These are phyloP conservation scores for Perognathus longimembris DNA, from an alignment of 2,113 vertebrate species.

Conservation along the genomic window DNA sequence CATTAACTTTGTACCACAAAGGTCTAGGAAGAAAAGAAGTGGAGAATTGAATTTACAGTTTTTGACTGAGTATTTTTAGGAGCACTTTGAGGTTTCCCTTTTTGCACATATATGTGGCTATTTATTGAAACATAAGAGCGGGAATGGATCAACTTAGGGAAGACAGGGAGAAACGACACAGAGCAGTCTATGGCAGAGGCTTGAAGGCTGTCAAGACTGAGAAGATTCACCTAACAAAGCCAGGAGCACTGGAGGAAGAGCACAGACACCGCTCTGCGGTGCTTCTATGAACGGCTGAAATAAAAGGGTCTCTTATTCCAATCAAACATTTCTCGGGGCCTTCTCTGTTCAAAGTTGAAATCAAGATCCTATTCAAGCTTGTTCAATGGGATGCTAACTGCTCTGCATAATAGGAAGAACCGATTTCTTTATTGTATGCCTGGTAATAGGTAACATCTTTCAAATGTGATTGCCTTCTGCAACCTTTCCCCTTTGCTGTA, in stretches of 20 bases:
- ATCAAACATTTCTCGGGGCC: slow-evolving; percentile 74
- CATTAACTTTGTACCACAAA: not conserved
- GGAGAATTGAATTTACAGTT: not conserved
- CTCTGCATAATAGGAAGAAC: slow-evolving; percentile 68
- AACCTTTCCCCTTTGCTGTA: slow-evolving; percentile 50
- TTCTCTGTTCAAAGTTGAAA: slow-evolving; percentile 67
- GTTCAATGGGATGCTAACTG: slow-evolving; percentile 69
- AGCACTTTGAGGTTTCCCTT: not conserved
- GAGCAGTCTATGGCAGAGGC: not conserved
- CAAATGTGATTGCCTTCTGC: slow-evolving; percentile 68
- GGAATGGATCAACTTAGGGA: not conserved
- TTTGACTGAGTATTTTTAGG: not conserved
- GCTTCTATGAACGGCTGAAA: slow-evolving; percentile 58
- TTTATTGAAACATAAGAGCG: not conserved
- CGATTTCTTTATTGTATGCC: slow-evolving; percentile 62
- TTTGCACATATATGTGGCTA: not conserved
- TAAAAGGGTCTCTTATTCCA: slow-evolving; percentile 71
- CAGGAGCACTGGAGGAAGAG: not conserved
- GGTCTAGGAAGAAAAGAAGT: not conserved
- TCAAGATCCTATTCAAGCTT: slow-evolving; percentile 76
- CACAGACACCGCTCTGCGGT: not conserved
- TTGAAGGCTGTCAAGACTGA: slow-evolving; percentile 35
- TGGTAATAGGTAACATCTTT: slow-evolving; percentile 71
- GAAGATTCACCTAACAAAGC: slow-evolving; percentile 21
- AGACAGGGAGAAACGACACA: not conserved